These are phyloP conservation scores for Abscondita cerata DNA, from an alignment of 2,888 invertebrate genomes.

Conservation along the genomic window DNA sequence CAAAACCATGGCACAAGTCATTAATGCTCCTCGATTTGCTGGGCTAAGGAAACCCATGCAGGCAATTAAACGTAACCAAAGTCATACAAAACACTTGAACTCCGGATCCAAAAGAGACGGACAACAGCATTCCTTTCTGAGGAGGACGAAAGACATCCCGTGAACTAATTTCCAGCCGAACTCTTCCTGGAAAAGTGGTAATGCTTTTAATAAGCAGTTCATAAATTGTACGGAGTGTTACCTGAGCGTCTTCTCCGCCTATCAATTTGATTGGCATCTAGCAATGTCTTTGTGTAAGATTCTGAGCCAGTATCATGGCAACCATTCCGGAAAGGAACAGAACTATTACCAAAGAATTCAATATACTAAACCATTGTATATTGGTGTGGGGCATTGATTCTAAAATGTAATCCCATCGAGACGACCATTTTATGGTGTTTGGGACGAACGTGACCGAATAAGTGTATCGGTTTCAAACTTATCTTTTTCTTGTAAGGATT, in stretches of 20 bases:
- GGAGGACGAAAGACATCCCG: constrained; percentile 98
- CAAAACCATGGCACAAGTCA: constrained; percentile 97
- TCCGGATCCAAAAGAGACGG: constrained; percentile 96
- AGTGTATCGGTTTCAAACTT: constrained; percentile 78
- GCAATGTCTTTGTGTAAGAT: constrained; percentile 99
- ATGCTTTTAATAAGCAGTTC: not conserved
- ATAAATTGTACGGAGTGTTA: constrained; percentile 61
- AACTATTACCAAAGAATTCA: constrained; percentile 97
- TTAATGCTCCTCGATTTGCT: constrained; percentile 96
- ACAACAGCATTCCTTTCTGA: constrained; percentile 93
- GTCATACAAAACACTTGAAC: constrained; percentile 97
- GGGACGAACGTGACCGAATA: constrained; percentile 84
- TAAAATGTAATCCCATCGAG: constrained; percentile 98
- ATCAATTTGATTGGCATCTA: constrained; percentile 95
- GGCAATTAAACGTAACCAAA: constrained; percentile 96
- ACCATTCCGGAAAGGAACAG: constrained; percentile 98
- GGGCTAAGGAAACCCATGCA: constrained; percentile 98
- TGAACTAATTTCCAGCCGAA: constrained; percentile 98
- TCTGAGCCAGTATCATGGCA: constrained; percentile 96
- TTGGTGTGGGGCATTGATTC: constrained; percentile 98
- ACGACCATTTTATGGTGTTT: constrained; percentile 94
- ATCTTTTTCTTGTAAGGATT: constrained; percentile 60
- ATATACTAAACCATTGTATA: constrained; percentile 98
- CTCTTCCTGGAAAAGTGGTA: constrained; percentile 76
- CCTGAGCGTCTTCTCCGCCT: constrained; percentile 91